These are phyloP conservation scores for Siphamia tubifer DNA, from an alignment of 2,113 vertebrate genomes.

Conservation along the genomic window DNA sequence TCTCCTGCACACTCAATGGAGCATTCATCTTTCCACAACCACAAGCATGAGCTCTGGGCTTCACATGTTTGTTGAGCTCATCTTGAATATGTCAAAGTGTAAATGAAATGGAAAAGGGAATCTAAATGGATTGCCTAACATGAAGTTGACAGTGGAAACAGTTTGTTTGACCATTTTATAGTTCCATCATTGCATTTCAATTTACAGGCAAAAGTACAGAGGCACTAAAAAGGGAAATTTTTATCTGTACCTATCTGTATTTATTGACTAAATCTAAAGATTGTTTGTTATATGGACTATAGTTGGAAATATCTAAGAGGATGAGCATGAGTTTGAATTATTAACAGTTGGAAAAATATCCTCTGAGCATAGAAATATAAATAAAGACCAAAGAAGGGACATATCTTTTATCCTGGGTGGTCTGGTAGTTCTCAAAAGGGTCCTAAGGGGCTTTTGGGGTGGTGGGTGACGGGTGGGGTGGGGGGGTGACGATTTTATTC, in stretches of 20 bases:
- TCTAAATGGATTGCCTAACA: not conserved
- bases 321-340: no score
- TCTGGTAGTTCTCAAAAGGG: not conserved
- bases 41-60: conserved; percentile 38
- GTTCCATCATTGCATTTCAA: conserved; percentile 7
- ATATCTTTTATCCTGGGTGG: not conserved
- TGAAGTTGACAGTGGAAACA: not conserved
- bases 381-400: not conserved
- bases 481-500: not conserved
- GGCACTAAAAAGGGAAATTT: not conserved
- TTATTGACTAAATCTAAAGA: no score
- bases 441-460: not conserved
- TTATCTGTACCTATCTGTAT: no score
- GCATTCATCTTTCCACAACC: conserved; percentile 62
- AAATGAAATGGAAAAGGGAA: not conserved
- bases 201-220: not conserved
- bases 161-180: not conserved
- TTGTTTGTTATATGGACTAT: no score
- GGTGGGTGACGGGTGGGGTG: no score
- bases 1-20: conserved; percentile 50
- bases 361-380: not conserved
- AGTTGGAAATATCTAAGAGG: no score
- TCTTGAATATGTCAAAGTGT: conserved; percentile 22
- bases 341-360: not conserved
- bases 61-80: conserved; percentile 13